Base-by-base conservation (phyloP, 2,888 invertebrate species). In the Polietes domitor region DNA sequence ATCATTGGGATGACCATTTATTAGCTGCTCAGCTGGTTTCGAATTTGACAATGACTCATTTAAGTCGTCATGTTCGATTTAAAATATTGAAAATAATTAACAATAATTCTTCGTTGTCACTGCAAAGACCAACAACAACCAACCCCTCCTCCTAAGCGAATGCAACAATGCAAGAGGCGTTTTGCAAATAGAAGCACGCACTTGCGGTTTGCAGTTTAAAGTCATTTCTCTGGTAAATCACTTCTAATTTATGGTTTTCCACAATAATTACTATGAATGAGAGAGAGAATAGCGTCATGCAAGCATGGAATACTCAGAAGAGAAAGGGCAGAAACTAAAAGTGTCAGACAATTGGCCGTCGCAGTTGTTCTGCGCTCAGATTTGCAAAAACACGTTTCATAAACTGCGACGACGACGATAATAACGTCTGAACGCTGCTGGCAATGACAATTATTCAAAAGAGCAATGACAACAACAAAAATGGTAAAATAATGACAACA, bases 331-430 rank as follows among this genome's bases (percentile, higher is more conserved):
- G 68, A 61, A 74, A 77, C 68, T 70, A 70, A 70, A 83, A 81
- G 75, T 78, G 78, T 75, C 73, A 81, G 81, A 81, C 84, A 81
- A 73, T 79, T 84, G 81, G 72, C 81, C 68, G 73, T 10, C 37
- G 9, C 63, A 65, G 37, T 17, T 37, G 68, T 12, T 2, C 47
- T 47, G 41, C 43, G 24, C 17, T 1, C 9, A 68, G 68, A 68
- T 68, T 68, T 21, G 21, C n/a, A 19, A 43, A 19, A 43, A 68
- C 68, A 68, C 68, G 68, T 68, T 68, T 68, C 24, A 43, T 19
- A 21, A 68, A 41, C 21, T 68, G 43, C 43, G 19, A 37, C 15
- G 21, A 41, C 19, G 43, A 43, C 37, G 68, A 68, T 15, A 41
- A 43, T 68, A 24, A 43, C 10, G 68, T 68, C 37, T 43, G 43